Evolutionary conservation across 2,888 invertebrate genomes (phyloP).

Genomic region (Torymus aiolomorphi): DNA sequence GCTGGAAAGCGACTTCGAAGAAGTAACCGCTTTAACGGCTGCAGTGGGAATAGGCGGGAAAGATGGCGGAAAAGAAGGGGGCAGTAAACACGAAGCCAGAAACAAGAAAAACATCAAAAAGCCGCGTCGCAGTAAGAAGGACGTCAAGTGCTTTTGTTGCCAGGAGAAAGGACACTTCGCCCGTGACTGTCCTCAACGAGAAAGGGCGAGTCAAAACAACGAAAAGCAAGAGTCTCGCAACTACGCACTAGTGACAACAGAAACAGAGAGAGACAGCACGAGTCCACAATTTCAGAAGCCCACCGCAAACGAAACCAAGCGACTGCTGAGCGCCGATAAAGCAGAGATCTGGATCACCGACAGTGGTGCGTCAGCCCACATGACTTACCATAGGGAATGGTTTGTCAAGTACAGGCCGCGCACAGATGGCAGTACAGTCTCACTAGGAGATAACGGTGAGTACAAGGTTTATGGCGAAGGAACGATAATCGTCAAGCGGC

Average conservation of each 20-base stretch:
- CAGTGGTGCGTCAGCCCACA: slow-evolving; percentile 60
- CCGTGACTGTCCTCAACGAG: no score
- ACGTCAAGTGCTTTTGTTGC: no score
- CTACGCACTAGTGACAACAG: no score
- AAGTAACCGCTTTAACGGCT: slow-evolving; percentile 8
- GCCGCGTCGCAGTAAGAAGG: no score
- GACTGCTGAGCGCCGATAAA: slow-evolving; percentile 11
- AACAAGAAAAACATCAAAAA: no score
- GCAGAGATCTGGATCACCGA: slow-evolving; percentile 59
- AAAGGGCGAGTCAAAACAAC: no score
- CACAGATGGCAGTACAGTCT: slow-evolving; percentile 21
- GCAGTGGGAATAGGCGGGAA: no score
- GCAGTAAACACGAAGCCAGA: neutral
- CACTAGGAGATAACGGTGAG: slow-evolving; percentile 57
- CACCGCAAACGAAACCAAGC: no score
- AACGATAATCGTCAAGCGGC: slow-evolving; percentile 54
- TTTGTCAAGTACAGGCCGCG: slow-evolving; percentile 52
- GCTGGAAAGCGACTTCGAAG: slow-evolving; percentile 5
- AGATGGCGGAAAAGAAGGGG: neutral
- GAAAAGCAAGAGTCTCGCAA: no score
- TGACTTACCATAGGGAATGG: slow-evolving; percentile 59
- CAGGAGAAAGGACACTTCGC: no score
- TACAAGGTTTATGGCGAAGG: slow-evolving; percentile 56
- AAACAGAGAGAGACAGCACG: neutral
- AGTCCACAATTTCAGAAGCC: neutral